Evolutionary conservation across 2,113 vertebrate species (phyloP), one percentile per base, ranked within the genome.

Genomic region (Channa argus): DNA sequence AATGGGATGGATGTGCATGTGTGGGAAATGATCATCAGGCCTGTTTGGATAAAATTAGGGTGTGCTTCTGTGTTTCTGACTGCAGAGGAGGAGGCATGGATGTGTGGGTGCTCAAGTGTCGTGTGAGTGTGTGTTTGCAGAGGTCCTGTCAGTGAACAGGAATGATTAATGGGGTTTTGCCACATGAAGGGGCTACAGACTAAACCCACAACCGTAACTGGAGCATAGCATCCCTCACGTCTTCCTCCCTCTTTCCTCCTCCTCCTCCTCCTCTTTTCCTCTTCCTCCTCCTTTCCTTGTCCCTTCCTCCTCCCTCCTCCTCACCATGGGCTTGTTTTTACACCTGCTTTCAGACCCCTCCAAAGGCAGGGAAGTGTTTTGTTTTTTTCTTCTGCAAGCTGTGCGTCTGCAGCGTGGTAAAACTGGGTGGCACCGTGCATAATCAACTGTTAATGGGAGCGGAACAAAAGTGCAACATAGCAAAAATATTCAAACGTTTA

Each of bases 111-210:
- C 77, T 68, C 67, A 49, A 83, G 76, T 60, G 61, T 83, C 71
- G 54, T 66, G 39, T 65, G 63, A 62, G 52, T 64, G 70, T 51
- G 55, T 46, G 53, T 37, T 13, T 45, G 72, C 62, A 75, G 62
- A 78, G 68, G 53, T 84, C 74, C 60, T 88, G 92, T 90, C 86
- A 73, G 76, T 71, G 71, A 74, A 41, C 63, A 71, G 37, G 50
- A 83, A 83, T 94, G 93, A 94, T 93, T 92, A 92, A 94, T 94
- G 92, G 66, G 67, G 62, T 50, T 60, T 73, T 82, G 83, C 86
- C 64, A 89, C 86, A 88, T 80, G 64, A 89, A 77, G 80, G 83
- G 88, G 82, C 58, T 74, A 68, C 55, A 9, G 55, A 63, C 85
- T 79, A 63, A 84, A 85, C 70, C 83, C 71, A 61, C 39, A 77